phyloP scores from a whole-genome alignment of 2,113 vertebrate species.

The Nansenia antarctica region DNA sequence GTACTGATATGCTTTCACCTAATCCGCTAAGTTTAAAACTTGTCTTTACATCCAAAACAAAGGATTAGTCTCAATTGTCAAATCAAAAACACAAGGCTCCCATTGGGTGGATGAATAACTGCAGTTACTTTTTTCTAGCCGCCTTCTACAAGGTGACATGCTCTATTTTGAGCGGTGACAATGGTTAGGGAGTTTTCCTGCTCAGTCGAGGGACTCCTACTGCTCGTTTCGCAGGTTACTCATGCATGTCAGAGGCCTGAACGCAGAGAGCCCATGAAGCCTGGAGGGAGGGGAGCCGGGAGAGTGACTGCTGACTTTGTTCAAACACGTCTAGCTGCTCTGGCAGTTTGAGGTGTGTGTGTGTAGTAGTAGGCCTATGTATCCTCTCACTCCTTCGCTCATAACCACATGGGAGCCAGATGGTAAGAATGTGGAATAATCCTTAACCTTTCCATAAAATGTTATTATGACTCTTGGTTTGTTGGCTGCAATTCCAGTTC shows the following conservation, averaged over 20 bases:
- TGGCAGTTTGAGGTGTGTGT: constrained; percentile 34
- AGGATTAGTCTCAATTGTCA: neutral
- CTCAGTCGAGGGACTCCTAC: constrained; percentile 42
- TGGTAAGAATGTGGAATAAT: constrained; percentile 38
- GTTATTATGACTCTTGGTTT: neutral
- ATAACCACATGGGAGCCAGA: constrained; percentile 59
- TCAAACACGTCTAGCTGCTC: constrained; percentile 59
- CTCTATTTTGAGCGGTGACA: constrained; percentile 60
- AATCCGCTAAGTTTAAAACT: neutral
- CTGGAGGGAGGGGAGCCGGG: constrained; percentile 47
- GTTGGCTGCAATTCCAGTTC: no score
- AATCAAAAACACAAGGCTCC: constrained; percentile 35
- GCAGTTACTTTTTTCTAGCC: constrained; percentile 37
- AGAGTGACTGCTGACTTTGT: constrained; percentile 56
- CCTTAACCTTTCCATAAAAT: neutral
- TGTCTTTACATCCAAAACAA: neutral
- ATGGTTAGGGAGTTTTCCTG: constrained; percentile 49
- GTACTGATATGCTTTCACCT: neutral
- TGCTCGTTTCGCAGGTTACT: constrained; percentile 59
- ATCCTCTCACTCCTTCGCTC: constrained; percentile 13
- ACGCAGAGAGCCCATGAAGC: constrained; percentile 44
- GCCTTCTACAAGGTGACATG: constrained; percentile 39
- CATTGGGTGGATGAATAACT: constrained; percentile 50
- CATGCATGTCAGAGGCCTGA: constrained; percentile 51
- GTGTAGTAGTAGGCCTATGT: constrained; percentile 9